Base-by-base conservation (phyloP, 2,888 invertebrate species). In the Nemoura dubitans region DNA sequence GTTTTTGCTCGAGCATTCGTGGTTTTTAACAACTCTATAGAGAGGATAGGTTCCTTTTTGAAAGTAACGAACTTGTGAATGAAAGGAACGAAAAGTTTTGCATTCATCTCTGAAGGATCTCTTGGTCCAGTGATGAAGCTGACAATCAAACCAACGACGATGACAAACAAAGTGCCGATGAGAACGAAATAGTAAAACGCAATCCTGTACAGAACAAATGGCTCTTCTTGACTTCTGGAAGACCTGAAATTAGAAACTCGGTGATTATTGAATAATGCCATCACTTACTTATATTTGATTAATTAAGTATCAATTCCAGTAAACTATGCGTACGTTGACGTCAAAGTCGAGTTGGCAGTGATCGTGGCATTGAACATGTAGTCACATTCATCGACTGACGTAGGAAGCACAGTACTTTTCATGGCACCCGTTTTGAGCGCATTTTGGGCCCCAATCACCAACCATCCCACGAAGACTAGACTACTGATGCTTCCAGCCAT, bases 141-240 rank as follows among this genome's bases (percentile, higher is more conserved):
- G 90, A 95, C 93, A 21, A 94, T 91, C 7, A 94, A 91, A 0
- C 94, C 95, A 7, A 95, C 92, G 5, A 94, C 90, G 0, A 95
- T 92, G 0, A 94, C 93, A 0, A 94, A 92, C 0, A 93, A 89
- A 0, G 93, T 93, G 0, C 95, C 95, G 0, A 95, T 93, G 21
- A 94, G 91, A 0, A 94, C 94, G 89, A 95, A 95, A 91, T 95
- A 95, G 88, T 95, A 94, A 90, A 95, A 95, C 0, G 95, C 94
- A 86, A 96, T 92, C 25, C 93, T 92, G 91, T 95, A 96, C 7
- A 95, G 91, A 0, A 87, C 59, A 80, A 88, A 86, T 21, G 81
- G 76, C 7, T 30, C 83, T 0, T 86, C 59, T 21, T 25, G 77
- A 10, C 16, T 26, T 2, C 28, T 16, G 7, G 78, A 78, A 2